A percentile compares a stretch with the other conserved stretches of the same genome.
These are phyloP conservation scores for Drosophila pseudotakahashii DNA, from an alignment of 2,888 invertebrate genomes.

Conservation along the genomic window DNA sequence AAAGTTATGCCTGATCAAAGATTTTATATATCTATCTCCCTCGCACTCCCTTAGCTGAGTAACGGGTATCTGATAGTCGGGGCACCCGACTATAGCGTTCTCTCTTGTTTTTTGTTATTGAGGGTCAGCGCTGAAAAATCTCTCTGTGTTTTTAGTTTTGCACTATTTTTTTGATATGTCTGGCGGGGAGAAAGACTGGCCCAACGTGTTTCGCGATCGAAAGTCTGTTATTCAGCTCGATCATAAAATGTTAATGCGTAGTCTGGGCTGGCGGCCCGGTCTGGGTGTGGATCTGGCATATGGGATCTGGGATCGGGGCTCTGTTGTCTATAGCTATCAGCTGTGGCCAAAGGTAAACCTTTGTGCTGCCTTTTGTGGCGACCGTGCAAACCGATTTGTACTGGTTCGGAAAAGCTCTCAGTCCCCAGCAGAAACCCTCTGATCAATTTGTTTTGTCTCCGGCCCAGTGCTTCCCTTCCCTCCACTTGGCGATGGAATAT, in stretches of 20 bases:
- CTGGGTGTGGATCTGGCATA: conserved; percentile 14
- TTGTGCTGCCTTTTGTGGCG: conserved; percentile 20
- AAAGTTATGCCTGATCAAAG: no score
- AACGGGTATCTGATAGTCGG: no score
- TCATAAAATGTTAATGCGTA: conserved; percentile 36
- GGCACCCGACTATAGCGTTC: no score
- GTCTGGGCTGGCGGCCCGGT: conserved; percentile 15
- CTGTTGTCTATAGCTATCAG: conserved; percentile 26
- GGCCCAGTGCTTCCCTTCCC: background rate
- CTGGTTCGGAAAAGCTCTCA: conserved; percentile 27
- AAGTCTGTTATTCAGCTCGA: conserved; percentile 36
- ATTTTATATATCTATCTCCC: no score
- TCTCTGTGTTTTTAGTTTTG: conserved; percentile 21
- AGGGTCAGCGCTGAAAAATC: conserved; percentile 39
- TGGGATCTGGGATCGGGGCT: background rate
- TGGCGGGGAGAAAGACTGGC: conserved; percentile 22
- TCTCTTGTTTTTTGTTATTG: conserved; percentile 39
- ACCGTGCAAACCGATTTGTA: conserved; percentile 24
- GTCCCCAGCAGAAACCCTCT: conserved; percentile 30
- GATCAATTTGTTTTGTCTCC: conserved; percentile 49
- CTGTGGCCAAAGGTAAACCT: conserved; percentile 28
- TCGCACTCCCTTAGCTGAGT: no score
- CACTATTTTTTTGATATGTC: conserved; percentile 30
- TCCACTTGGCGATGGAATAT: conserved; percentile 57
- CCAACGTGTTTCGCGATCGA: conserved; percentile 46